These are phyloP conservation scores for Tetropium fuscum DNA, from an alignment of 2,888 invertebrate species.

Conservation along the genomic window DNA sequence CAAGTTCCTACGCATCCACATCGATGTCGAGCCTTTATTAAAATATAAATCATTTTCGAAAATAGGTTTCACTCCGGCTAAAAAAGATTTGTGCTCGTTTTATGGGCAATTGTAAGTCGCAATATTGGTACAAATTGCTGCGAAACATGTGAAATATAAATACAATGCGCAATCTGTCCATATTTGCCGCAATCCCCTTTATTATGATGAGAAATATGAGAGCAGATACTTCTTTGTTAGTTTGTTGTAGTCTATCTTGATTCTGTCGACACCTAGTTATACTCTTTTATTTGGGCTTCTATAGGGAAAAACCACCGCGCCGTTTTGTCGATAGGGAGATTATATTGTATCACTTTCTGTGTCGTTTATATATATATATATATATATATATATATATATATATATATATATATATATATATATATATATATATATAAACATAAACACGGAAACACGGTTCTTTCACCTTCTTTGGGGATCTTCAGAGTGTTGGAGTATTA, in stretches of 20 bases:
- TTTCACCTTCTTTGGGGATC: no score
- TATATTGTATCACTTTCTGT: no score
- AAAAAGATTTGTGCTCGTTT: constrained; percentile 55
- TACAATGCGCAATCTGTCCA: constrained; percentile 61
- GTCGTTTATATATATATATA: no score
- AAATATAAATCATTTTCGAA: constrained; percentile 47
- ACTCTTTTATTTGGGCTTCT: not conserved
- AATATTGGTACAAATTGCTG: constrained; percentile 63
- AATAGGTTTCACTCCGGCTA: constrained; percentile 45
- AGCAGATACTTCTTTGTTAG: constrained; percentile 26
- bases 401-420: no score
- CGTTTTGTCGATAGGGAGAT: no score
- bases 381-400: no score
- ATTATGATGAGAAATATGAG: constrained; percentile 47
- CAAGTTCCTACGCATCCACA: no score
- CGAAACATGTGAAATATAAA: constrained; percentile 62
- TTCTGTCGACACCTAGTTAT: constrained; percentile 5
- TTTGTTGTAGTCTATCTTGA: constrained; percentile 29
- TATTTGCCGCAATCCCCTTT: constrained; percentile 59
- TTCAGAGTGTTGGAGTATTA: no score
- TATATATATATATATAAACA: no score
- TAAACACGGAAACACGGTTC: no score
- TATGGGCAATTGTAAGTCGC: constrained; percentile 58
- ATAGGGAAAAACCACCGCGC: no score
- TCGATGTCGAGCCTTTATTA: constrained; percentile 43